phyloP scores from a whole-genome alignment of 1,140 invertebrate genomes.

The Octopus sinensis region DNA sequence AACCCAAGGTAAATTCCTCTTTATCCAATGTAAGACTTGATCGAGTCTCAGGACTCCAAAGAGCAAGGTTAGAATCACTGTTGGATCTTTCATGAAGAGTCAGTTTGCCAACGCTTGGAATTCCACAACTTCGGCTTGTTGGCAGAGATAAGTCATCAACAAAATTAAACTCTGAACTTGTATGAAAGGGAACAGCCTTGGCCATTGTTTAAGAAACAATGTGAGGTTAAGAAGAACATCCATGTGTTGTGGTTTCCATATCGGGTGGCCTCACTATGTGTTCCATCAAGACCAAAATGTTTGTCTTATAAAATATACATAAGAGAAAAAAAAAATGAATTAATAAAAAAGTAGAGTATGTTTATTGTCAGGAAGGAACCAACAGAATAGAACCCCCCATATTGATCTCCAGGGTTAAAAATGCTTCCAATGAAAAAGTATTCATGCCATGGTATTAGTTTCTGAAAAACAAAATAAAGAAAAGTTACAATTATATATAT shows the following conservation, averaged over 20 bases:
- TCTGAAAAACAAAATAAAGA: too few species aligned
- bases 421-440: too few species aligned
- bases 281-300: neutral
- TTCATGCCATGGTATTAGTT: too few species aligned
- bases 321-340: too few species aligned
- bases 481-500: too few species aligned
- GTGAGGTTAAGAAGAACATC: neutral
- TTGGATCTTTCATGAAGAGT: slow-evolving; percentile 38
- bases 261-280: neutral
- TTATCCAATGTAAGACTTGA: slow-evolving; percentile 40
- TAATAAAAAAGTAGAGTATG: too few species aligned
- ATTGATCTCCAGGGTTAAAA: too few species aligned
- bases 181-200: slow-evolving; percentile 23
- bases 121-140: slow-evolving; percentile 23
- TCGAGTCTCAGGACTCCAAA: slow-evolving; percentile 32
- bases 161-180: slow-evolving; percentile 31
- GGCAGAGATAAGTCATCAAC: slow-evolving; percentile 47
- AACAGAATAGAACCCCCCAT: too few species aligned
- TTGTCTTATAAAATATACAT: too few species aligned
- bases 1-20: slow-evolving; percentile 25
- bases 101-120: slow-evolving; percentile 21
- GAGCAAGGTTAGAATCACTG: slow-evolving; percentile 43
- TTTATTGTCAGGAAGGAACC: too few species aligned
- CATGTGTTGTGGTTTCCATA: neutral
- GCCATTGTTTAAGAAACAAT: slow-evolving; percentile 27